Conservation (phyloP, 64 coral and sea anemone species). For the Astreopora myriophthalma region DNA sequence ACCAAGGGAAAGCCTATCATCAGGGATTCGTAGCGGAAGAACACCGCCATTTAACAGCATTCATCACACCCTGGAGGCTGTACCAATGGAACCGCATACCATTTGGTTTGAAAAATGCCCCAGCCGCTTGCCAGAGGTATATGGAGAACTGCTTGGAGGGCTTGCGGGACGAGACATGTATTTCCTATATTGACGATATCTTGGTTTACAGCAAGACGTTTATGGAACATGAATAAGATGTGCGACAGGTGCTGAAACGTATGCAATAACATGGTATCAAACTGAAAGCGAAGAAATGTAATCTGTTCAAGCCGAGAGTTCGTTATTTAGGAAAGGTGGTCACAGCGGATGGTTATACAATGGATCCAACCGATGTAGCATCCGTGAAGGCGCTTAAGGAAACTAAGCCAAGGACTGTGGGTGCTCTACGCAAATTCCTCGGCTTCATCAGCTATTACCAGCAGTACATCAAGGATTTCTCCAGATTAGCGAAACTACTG, state of each 20-base stretch:
- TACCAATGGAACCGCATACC: slow-evolving; percentile 39
- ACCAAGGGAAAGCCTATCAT: slow-evolving; percentile 1
- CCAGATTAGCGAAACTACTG: too few relatives aligned
- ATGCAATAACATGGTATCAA: neutral
- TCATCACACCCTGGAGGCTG: slow-evolving; percentile 11
- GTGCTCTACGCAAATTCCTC: neutral
- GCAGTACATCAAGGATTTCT: too few relatives aligned
- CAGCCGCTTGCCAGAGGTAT: slow-evolving; percentile 19
- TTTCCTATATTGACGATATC: neutral
- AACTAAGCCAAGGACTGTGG: neutral
- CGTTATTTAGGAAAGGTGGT: neutral
- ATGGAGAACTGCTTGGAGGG: neutral
- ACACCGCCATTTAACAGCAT: neutral
- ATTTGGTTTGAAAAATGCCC: slow-evolving; percentile 31
- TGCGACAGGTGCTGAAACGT: neutral
- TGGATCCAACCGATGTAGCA: neutral
- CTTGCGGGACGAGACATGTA: neutral
- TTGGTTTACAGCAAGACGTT: neutral
- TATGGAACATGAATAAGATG: neutral
- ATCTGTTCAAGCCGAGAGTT: neutral
- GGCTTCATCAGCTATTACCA: neutral
- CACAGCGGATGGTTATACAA: neutral
- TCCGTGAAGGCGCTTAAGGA: neutral
- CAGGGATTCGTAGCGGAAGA: slow-evolving; percentile 3
- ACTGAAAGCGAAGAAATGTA: neutral